phyloP scores from a whole-genome alignment of 2,113 vertebrate species.

The Phainopepla nitens region DNA sequence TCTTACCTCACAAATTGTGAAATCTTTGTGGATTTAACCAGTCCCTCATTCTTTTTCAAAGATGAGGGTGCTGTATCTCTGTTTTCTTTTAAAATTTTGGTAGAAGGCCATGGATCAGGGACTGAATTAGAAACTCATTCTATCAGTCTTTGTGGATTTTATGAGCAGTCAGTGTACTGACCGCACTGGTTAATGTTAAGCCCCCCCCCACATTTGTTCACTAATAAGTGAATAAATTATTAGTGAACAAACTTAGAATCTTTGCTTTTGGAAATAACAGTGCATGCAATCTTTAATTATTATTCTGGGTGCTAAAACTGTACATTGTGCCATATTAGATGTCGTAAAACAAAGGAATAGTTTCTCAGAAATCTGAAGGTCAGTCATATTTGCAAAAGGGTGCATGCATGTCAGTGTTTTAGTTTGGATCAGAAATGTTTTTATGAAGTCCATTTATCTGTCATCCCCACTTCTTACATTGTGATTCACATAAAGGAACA shows the following conservation, averaged over 20 bases:
- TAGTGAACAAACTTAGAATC: neutral
- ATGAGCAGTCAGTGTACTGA: neutral
- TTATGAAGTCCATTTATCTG: neutral
- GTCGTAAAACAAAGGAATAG: neutral
- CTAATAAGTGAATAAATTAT: neutral
- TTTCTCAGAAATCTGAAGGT: neutral
- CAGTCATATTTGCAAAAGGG: neutral
- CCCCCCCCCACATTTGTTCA: neutral
- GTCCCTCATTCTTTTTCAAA: neutral
- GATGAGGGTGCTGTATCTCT: neutral
- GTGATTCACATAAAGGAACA: neutral
- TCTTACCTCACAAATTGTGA: neutral
- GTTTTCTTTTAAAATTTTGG: neutral
- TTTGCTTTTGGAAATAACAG: neutral
- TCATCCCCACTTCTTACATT: neutral
- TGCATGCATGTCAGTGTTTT: neutral
- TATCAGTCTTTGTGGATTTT: neutral
- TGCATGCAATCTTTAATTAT: neutral
- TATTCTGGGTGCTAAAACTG: neutral
- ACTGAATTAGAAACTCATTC: neutral
- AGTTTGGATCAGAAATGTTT: neutral
- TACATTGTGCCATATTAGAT: neutral
- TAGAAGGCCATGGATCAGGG: neutral
- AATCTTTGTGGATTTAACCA: neutral
- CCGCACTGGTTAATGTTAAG: neutral